Base-by-base conservation (phyloP, 2,797 vertebrate species). In the Chelonia mydas region DNA sequence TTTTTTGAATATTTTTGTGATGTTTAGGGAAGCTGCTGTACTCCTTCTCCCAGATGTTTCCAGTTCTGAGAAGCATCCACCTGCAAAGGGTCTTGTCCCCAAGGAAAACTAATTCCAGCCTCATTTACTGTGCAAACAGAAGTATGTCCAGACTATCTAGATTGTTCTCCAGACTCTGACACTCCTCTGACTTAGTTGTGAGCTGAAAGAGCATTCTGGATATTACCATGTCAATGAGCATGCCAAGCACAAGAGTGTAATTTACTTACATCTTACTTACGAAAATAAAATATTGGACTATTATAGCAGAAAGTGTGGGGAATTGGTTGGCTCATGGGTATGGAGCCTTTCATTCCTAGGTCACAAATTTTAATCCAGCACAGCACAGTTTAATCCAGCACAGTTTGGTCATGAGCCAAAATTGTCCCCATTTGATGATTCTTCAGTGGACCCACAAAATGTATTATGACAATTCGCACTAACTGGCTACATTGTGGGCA, bases 1-100 rank as follows among this genome's bases (percentile, higher is more conserved):
- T 41, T 93, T 90, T 83, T 77, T 93, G 93, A 92, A 74, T 47
- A 65, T 81, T 86, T 96, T 87, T 95, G 94, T 91, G 55, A 49
- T 55, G 47, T 86, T 95, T 83, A 96, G 94, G 68, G 45, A 37
- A 76, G 59, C 50, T 84, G 76, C 15, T 92, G 80, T 54, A 80
- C 59, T 45, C 59, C 86, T 61, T 89, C 88, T 68, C 89, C 90
- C 93, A 96, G 94, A 96, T 96, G 95, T 96, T 96, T 93, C 84
- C 96, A 84, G 80, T 93, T 95, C 95, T 95, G 93, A 86, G 93
- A 96, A 92, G 49, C 85, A 91, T 86, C 94, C 96, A 97, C 97
- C 97, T 97, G 97, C 93, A 90, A 95, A 84, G 68, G 47, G 76
- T 55, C 6, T 83, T 84, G 84, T 88, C 96, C 76, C 92, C 93